Base-by-base conservation (phyloP, 2,888 invertebrate species). In the Sthenelais limicola region DNA sequence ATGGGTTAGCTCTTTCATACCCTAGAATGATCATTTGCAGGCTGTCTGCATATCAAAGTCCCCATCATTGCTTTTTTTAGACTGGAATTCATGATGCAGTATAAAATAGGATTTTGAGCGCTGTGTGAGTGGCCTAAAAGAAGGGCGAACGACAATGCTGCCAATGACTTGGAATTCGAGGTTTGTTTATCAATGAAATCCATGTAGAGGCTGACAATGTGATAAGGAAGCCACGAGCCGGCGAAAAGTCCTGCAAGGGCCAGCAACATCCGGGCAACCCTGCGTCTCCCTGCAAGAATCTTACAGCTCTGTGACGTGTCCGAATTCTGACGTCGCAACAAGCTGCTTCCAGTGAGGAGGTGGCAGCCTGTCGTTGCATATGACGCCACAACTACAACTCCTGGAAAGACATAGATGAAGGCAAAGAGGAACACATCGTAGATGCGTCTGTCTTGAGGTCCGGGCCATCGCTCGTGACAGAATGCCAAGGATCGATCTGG, bases 241-340 rank as follows among this genome's bases (percentile, higher is more conserved):
- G 93, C 93, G 82, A 94, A 94, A 43, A 94, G 90, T 2, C 93
- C 90, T 0, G 93, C 93, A 24, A 94, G 88, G 0, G 93, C 90
- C 0, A 94, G 89, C 33, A 94, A 90, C 77, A 94, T 93, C 90
- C 92, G 92, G 0, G 94, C 94, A n/a, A 93, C 92, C 54, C 93
- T 90, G 82, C 92, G 91, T 9, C 79, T 47, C 5, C 76, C 74
- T 24, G 70, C 69, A 18, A 77, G n/a, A 43, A 77, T 48, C n/a
- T 62, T 67, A 43, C 43, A 35, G 33, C 43, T 32, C 12, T 54
- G 54, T 49, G 56, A 33, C 7, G 80, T 78, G 35, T 80, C 81
- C 0, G 83, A 83, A 48, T 81, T 81, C 26, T 80, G 80, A 26
- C 84, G 73, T 43, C 81, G 81, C 3, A 85, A 72, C 32, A 80